These are phyloP conservation scores for Arge pagana DNA, from an alignment of 2,888 invertebrate genomes.

Conservation along the genomic window DNA sequence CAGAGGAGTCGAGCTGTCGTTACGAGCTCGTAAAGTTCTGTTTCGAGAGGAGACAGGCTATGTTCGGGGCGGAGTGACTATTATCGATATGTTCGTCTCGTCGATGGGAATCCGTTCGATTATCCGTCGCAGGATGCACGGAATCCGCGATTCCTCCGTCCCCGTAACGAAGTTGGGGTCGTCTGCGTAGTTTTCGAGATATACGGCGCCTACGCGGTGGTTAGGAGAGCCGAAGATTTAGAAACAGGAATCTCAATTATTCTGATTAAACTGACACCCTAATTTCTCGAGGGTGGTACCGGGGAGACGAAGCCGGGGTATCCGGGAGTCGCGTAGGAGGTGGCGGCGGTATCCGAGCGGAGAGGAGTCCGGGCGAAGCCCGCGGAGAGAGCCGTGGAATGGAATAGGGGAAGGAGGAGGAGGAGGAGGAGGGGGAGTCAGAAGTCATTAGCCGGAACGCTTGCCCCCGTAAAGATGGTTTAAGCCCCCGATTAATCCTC, in stretches of 20 bases:
- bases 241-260: conserved; percentile 46
- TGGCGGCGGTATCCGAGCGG: background rate
- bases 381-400: background rate
- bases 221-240: conserved; percentile 43
- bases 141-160: conserved; percentile 7
- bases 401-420: background rate
- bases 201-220: conserved; percentile 12
- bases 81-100: too few relatives aligned
- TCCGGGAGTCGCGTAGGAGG: background rate
- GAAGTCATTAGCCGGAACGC: conserved; percentile 22
- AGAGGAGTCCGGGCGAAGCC: too few relatives aligned
- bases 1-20: too few relatives aligned
- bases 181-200: conserved; percentile 18
- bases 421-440: conserved; percentile 10
- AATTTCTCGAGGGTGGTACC: conserved; percentile 17
- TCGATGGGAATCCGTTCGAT: too few relatives aligned
- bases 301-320: background rate
- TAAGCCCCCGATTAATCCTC: conserved; percentile 19
- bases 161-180: conserved; percentile 5
- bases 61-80: too few relatives aligned
- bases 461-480: conserved; percentile 21
- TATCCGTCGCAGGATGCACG: conserved; percentile 9
- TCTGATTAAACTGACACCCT: conserved; percentile 35
- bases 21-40: too few relatives aligned
- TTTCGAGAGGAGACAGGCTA: too few relatives aligned